Evolutionary conservation across 2,797 vertebrate species (phyloP).

Genomic region (Tangara arthus): DNA sequence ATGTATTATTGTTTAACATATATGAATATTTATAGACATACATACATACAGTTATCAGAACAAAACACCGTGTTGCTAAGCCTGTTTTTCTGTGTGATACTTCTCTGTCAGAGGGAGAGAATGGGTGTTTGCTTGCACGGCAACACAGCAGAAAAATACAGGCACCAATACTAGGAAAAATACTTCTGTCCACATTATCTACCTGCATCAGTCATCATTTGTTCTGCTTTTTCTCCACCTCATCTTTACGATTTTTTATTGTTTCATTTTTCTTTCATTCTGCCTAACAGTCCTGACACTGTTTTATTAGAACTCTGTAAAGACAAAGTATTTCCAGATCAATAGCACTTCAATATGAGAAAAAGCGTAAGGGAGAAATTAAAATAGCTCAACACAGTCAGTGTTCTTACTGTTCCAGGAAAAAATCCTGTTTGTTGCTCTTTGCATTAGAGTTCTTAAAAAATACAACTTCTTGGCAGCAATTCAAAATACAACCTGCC

Average conservation of each 20-base stretch:
- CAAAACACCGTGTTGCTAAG: background rate
- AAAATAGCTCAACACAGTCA: background rate
- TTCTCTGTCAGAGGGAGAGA: background rate
- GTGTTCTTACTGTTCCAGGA: background rate
- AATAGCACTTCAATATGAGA: background rate
- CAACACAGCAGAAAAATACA: background rate
- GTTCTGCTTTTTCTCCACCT: background rate
- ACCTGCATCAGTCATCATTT: background rate
- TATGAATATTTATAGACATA: background rate
- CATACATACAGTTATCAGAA: background rate
- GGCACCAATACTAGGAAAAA: background rate
- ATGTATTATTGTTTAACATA: background rate
- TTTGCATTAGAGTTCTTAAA: background rate
- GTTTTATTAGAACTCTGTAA: background rate
- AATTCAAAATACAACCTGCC: background rate
- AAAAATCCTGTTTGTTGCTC: background rate
- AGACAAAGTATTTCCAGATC: background rate
- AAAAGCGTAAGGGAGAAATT: rapidly evolving
- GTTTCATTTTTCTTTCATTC: background rate
- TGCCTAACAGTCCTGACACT: background rate
- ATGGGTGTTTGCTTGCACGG: background rate
- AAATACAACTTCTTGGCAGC: background rate
- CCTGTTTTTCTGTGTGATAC: background rate
- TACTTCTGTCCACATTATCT: background rate
- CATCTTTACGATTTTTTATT: background rate